Evolutionary conservation across 1,140 invertebrate species (phyloP), one percentile per base, ranked within the genome.

Genomic region (Danaus melanippus): DNA sequence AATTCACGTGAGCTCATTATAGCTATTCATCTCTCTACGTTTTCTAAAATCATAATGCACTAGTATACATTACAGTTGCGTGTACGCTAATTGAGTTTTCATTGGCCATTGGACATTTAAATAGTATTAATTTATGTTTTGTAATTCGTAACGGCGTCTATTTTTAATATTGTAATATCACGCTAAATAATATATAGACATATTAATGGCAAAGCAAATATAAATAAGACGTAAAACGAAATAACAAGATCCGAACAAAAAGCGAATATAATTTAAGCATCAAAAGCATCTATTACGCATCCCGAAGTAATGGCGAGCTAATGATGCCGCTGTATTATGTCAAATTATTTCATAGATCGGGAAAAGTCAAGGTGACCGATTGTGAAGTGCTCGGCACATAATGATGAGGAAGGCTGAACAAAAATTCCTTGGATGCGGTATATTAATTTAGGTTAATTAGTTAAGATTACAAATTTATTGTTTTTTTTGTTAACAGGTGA

Each of bases 351-450:
- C 71, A 81, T 70, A 76, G 74, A 79, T 82, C 71, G 74, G 66
- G 71, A 80, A 79, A 82, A 81, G 81, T 84, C 81, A 84, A 84
- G 81, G 81, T 74, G 76, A 84, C 72, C 66, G 72, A 79, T 79
- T 78, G 73, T 66, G 66, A 53, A 47, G 50, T 53, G 61, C 53
- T 57, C 59, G 64, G 50, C 58, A 47, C 54, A 64, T 79, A 72
- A 76, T 75, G 71, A 32, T 32, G 21, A 32, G 21, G 5, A 1
- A 32, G 21, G 21, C 21, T 32, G 21, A 2, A 32, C 21, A 8
- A 32, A 32, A 32, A 32, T 32, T 7, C 8, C n/a, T 42, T 56
- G 61, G 67, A 69, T 67, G 59, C 43, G 67, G 56, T 43, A 57
- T 51, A 10, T 56, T 47, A 50, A 39, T 45, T n/a, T 9, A 3